These are phyloP conservation scores for Stratiomys singularior DNA, from an alignment of 2,888 invertebrate species.

Conservation along the genomic window DNA sequence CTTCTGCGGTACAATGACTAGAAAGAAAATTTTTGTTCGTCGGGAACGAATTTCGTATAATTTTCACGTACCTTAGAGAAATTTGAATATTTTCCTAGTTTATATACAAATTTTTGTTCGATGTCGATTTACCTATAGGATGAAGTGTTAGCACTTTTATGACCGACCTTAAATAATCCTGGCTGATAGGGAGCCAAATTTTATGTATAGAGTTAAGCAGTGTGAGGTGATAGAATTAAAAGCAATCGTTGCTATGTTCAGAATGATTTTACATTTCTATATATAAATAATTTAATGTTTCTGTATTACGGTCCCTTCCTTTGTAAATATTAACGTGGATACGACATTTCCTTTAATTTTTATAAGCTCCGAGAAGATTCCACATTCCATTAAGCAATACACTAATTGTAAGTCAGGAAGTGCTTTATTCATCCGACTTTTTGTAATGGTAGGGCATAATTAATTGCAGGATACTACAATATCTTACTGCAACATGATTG, in stretches of 20 bases:
- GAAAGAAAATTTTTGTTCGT: background rate
- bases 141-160: background rate
- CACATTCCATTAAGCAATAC: too few species aligned
- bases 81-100: constrained; percentile 48
- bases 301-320: background rate
- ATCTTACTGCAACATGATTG: too few species aligned
- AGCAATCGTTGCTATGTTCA: too few species aligned
- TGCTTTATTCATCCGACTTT: too few species aligned
- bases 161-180: background rate
- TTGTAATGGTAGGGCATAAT: too few species aligned
- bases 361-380: too few species aligned
- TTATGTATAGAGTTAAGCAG: too few species aligned
- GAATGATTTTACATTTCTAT: background rate
- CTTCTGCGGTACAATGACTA: background rate
- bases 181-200: background rate
- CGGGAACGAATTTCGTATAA: constrained; percentile 46
- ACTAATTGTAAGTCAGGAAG: too few species aligned
- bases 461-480: too few species aligned
- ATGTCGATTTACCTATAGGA: background rate
- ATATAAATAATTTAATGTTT: background rate
- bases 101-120: constrained; percentile 42
- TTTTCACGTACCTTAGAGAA: constrained; percentile 47
- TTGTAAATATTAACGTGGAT: background rate
- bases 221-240: too few species aligned
- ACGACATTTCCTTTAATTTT: background rate